These are phyloP conservation scores for Pteruthius melanotis DNA, from an alignment of 2,113 vertebrate genomes.

Conservation along the genomic window DNA sequence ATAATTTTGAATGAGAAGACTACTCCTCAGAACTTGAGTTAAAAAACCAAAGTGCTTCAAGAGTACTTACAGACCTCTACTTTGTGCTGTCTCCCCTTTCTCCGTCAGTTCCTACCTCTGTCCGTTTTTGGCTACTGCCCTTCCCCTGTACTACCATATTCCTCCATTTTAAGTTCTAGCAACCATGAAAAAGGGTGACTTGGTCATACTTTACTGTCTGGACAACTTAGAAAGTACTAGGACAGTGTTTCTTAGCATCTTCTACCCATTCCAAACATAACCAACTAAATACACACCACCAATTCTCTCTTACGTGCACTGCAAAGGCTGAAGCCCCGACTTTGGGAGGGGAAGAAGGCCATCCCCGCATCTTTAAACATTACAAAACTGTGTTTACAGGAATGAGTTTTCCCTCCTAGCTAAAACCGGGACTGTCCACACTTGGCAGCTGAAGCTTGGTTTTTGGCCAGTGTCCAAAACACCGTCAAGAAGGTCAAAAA, in stretches of 20 bases:
- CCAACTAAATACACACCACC: not conserved
- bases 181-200: not conserved
- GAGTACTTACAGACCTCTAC: not conserved
- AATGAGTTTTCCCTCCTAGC: not conserved
- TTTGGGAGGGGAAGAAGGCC: not conserved
- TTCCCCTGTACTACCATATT: not conserved
- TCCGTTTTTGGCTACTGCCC: not conserved
- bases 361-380: not conserved
- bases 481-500: fast-evolving
- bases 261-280: not conserved
- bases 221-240: not conserved
- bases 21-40: not conserved
- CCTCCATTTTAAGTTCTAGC: not conserved
- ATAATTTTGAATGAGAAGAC: not conserved
- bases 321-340: not conserved
- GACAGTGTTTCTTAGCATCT: not conserved
- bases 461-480: not conserved
- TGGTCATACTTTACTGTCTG: not conserved
- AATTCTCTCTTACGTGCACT: not conserved
- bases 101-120: not conserved
- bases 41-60: not conserved
- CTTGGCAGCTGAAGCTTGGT: not conserved
- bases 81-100: not conserved
- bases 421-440: not conserved
- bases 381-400: not conserved